Percentiles rank a stretch among this genome's conserved stretches.
These are phyloP conservation scores for Acinonyx jubatus DNA, from an alignment of 2,113 vertebrate genomes.

Conservation along the genomic window DNA sequence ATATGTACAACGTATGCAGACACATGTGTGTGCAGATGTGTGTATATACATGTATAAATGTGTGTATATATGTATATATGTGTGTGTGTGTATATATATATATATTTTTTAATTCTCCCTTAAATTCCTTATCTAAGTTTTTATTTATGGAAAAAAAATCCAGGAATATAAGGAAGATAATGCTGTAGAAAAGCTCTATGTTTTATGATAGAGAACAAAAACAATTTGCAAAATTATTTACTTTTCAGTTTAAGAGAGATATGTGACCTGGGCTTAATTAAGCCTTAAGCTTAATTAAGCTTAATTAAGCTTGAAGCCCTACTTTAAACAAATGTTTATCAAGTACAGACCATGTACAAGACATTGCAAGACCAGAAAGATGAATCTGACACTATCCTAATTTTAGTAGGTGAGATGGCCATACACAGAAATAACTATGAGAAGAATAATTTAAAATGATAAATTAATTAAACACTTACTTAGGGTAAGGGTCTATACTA, in stretches of 20 bases:
- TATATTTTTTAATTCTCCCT: not conserved
- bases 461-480: not conserved
- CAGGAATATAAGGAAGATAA: not conserved
- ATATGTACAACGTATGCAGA: not conserved
- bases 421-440: not conserved
- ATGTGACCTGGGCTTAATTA: not conserved
- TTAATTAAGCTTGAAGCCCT: not conserved
- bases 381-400: not conserved
- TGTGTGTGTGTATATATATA: fast-evolving
- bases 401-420: not conserved
- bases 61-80: not conserved
- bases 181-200: not conserved
- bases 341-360: not conserved
- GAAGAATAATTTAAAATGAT: not conserved
- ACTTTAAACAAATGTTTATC: not conserved
- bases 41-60: not conserved
- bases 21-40: not conserved
- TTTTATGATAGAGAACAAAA: not conserved
- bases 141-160: not conserved
- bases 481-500: not conserved
- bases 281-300: not conserved
- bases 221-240: not conserved
- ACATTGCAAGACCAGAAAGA: not conserved
- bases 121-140: not conserved
- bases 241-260: not conserved